phyloP scores from a whole-genome alignment of 2,797 vertebrate species.

The Sternarchorhynchus goeldii region DNA sequence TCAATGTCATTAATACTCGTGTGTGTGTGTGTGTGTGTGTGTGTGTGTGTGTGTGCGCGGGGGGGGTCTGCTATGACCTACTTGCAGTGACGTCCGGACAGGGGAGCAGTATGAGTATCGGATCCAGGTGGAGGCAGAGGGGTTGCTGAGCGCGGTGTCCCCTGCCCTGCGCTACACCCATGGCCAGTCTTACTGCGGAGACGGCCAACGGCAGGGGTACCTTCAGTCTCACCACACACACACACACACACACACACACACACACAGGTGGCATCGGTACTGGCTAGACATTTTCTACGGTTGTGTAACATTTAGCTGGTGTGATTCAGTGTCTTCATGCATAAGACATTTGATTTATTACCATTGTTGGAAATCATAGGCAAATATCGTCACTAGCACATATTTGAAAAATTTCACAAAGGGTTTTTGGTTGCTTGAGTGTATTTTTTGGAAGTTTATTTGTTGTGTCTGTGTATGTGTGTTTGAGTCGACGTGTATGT shows the following conservation, averaged over 20 bases:
- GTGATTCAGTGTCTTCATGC: not conserved
- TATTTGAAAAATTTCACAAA: no score
- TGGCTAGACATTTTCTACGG: no score
- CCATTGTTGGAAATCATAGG: not conserved
- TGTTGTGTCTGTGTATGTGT: slow-evolving; percentile 10
- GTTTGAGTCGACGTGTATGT: not conserved
- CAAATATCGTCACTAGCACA: no score
- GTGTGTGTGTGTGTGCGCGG: slow-evolving; percentile 22
- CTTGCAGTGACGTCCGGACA: slow-evolving; percentile 78
- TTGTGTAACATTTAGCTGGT: not conserved
- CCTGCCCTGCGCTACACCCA: slow-evolving; percentile 81
- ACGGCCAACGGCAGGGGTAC: slow-evolving; percentile 82
- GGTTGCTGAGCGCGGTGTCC: slow-evolving; percentile 80
- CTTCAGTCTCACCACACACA: slow-evolving; percentile 51
- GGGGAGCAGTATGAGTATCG: slow-evolving; percentile 85
- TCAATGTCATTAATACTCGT: slow-evolving; percentile 2
- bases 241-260: not conserved
- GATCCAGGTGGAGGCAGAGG: slow-evolving; percentile 80
- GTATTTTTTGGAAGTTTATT: not conserved
- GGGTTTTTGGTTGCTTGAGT: no score
- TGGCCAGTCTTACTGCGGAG: slow-evolving; percentile 86
- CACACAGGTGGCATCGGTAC: no score
- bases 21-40: slow-evolving; percentile 1
- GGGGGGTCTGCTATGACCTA: slow-evolving; percentile 1
- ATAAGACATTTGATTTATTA: no score